Conservation (phyloP, 2,797 vertebrate genomes). For the Graptemys geographica region DNA sequence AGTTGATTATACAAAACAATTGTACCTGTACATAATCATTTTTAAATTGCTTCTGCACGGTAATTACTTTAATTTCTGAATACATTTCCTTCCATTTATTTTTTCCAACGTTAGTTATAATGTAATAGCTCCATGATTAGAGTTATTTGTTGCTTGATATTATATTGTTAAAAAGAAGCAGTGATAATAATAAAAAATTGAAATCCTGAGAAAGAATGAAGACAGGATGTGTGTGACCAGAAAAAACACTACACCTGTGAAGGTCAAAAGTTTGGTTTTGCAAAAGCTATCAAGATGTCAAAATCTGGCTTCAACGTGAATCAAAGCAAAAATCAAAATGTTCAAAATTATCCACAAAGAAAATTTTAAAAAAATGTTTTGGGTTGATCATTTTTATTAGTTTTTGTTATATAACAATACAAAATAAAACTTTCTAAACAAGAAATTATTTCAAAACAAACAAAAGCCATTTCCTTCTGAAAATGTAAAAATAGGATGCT, state of each 20-base stretch:
- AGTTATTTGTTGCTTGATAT: not conserved
- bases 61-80: slow-evolving; percentile 42
- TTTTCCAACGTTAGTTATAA: not conserved
- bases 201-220: not conserved
- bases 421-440: too few species aligned
- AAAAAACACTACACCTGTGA: not conserved
- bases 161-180: not conserved
- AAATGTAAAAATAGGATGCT: too few species aligned
- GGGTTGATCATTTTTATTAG: too few species aligned
- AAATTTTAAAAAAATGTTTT: too few species aligned
- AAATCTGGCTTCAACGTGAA: too few species aligned
- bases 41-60: slow-evolving; percentile 1
- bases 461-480: too few species aligned
- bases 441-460: too few species aligned
- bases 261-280: too few species aligned
- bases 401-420: too few species aligned
- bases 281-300: too few species aligned
- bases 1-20: not conserved
- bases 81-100: not conserved
- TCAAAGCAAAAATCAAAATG: too few species aligned
- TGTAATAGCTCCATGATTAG: not conserved
- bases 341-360: too few species aligned
- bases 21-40: not conserved
- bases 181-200: not conserved
- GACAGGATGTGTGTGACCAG: not conserved